phyloP scores from a whole-genome alignment of 2,113 vertebrate genomes.

The Protobothrops mucrosquamatus region DNA sequence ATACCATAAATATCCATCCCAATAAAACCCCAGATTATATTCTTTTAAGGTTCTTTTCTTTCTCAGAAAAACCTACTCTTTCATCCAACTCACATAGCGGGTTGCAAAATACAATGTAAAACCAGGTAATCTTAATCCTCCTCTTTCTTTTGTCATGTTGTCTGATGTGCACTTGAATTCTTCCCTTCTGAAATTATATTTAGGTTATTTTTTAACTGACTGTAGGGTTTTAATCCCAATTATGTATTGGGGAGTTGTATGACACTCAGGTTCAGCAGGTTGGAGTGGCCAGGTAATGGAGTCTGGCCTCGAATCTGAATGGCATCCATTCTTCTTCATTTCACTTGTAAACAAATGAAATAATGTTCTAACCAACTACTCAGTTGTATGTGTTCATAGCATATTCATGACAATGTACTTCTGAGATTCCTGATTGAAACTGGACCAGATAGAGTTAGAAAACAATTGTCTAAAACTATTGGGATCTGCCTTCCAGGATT shows the following conservation, averaged over 20 bases:
- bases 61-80: background rate
- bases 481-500: background rate
- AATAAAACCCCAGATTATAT: background rate
- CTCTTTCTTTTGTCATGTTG: background rate
- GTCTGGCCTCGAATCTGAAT: background rate
- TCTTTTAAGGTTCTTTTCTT: background rate
- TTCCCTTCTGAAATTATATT: background rate
- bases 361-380: conserved; percentile 22
- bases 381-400: conserved; percentile 8
- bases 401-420: background rate
- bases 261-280: background rate
- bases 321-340: conserved; percentile 19
- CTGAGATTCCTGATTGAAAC: background rate
- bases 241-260: background rate
- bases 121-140: background rate
- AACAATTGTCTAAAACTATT: background rate
- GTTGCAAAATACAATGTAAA: background rate
- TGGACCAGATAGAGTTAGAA: background rate
- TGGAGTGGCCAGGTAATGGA: background rate
- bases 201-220: background rate
- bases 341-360: conserved; percentile 44
- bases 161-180: background rate
- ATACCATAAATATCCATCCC: background rate
- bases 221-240: background rate
- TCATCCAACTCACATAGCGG: background rate